These are phyloP conservation scores for Pyrgilauda ruficollis DNA, from an alignment of 2,113 vertebrate genomes.

Conservation along the genomic window DNA sequence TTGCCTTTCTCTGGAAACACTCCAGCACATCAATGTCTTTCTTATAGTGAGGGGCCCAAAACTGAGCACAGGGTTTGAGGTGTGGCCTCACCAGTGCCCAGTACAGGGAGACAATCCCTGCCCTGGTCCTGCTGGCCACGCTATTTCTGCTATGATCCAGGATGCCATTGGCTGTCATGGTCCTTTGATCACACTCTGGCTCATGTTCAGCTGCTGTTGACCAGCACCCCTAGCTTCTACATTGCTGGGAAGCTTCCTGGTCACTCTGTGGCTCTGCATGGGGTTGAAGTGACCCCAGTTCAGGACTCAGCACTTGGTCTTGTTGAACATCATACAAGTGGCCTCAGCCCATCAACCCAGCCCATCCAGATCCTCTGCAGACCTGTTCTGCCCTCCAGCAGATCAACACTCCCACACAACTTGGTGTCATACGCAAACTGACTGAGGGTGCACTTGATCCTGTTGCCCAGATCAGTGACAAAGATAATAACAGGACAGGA, in stretches of 20 bases:
- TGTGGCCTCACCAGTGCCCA: background rate
- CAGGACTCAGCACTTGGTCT: background rate
- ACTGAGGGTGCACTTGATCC: background rate
- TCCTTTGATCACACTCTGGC: background rate
- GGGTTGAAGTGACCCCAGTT: background rate
- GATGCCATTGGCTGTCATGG: background rate
- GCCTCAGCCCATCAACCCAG: background rate
- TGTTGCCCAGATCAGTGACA: background rate
- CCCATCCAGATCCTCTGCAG: background rate
- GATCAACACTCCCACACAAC: background rate
- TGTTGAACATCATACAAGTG: background rate
- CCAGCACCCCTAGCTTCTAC: background rate
- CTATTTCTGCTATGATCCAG: background rate
- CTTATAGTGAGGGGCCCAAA: background rate
- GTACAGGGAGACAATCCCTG: background rate
- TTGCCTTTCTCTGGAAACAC: background rate
- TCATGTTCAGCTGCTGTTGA: background rate
- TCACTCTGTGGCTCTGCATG: background rate
- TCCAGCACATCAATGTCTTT: background rate
- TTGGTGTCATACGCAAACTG: background rate
- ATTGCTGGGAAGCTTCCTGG: accelerated
- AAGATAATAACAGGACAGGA: background rate
- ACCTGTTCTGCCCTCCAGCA: background rate
- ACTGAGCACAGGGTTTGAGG: background rate
- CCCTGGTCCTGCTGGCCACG: too few relatives aligned